Base-by-base conservation (phyloP, 2,888 invertebrate species). In the Neocrepidodera transversa region DNA sequence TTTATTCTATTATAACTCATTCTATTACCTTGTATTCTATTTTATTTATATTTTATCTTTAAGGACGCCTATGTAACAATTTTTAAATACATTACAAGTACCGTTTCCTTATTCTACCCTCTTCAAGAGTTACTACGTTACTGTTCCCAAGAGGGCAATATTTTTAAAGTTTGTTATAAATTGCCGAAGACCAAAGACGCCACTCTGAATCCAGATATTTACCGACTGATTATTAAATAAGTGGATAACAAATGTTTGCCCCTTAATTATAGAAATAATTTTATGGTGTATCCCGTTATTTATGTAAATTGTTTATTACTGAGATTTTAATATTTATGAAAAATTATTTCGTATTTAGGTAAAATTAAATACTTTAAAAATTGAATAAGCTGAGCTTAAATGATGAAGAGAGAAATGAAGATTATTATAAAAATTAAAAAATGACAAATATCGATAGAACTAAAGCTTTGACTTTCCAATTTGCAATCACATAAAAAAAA, bases 111-210 rank as follows among this genome's bases (percentile, higher is more conserved):
- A 18, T 18, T 51, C 14, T 20, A 51, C 50, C 52, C 42, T 52
- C 52, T 52, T 52, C 40, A 52, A 42, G 40, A 40, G 40, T 40
- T 42, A 42, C 26, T 52, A 17, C 14, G 28, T 45, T 45, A 26
- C 26, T 13, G 42, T 18, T 52, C 52, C 42, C 52, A 8, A 11
- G 52, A 18, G 52, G 17, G 30, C 52, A 14, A 52, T 52, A 52
- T 52, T 52, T 52, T 52, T 52, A 42, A 52, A 52, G 13, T 52
- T 52, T 18, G 11, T 17, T 18, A 52, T 52, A 52, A 52, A 52
- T 52, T 42, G 18, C 14, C 42, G 42, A 30, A 52, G 52, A 52
- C 28, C 28, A 30, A 14, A 40, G 42, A 32, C 38, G 26, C 26
- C 30, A 11, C 30, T 17, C 10, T 32, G n/a, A 51, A 8, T 38